A percentile compares a stretch with the other conserved stretches of the same genome.
phyloP scores from a whole-genome alignment of 2,113 vertebrate genomes.

The Reinhardtius hippoglossoides region DNA sequence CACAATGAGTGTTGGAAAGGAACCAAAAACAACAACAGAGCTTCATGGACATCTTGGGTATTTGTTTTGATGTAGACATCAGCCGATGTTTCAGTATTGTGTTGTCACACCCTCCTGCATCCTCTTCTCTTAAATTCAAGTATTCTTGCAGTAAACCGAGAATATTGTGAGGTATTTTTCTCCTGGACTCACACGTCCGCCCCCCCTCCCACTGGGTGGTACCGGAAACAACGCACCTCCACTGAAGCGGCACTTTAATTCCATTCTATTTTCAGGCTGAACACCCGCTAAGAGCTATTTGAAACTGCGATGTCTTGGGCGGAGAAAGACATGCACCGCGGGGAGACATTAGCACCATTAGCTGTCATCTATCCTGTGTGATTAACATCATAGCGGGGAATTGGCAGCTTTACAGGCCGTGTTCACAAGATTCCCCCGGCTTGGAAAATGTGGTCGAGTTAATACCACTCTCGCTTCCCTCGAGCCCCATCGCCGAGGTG shows the following conservation, averaged over 20 bases:
- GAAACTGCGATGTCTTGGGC: not conserved
- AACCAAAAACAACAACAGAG: too few species aligned
- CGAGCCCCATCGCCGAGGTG: not conserved
- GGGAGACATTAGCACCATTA: constrained; percentile 12
- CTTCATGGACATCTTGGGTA: too few species aligned
- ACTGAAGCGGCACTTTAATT: not conserved
- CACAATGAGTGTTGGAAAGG: too few species aligned
- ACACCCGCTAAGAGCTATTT: constrained; percentile 26
- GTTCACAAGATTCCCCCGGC: not conserved
- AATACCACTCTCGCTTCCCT: constrained; percentile 8
- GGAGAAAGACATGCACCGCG: not conserved
- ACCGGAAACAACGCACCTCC: not conserved
- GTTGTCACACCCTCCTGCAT: too few species aligned
- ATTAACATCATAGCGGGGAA: constrained; percentile 8
- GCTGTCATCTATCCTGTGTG: constrained; percentile 5
- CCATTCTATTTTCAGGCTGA: constrained; percentile 11
- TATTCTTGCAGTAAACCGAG: too few species aligned
- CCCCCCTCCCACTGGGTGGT: not conserved
- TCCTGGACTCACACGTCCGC: too few species aligned
- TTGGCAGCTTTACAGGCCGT: not conserved
- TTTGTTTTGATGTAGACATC: too few species aligned
- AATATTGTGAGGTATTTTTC: too few species aligned
- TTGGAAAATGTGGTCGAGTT: not conserved
- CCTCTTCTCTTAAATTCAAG: too few species aligned
- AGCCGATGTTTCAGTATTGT: too few species aligned